A percentile compares a stretch with the other conserved stretches of the same genome.
Evolutionary conservation across 2,888 invertebrate species (phyloP).

Genomic region (Pyrgus malvae): DNA sequence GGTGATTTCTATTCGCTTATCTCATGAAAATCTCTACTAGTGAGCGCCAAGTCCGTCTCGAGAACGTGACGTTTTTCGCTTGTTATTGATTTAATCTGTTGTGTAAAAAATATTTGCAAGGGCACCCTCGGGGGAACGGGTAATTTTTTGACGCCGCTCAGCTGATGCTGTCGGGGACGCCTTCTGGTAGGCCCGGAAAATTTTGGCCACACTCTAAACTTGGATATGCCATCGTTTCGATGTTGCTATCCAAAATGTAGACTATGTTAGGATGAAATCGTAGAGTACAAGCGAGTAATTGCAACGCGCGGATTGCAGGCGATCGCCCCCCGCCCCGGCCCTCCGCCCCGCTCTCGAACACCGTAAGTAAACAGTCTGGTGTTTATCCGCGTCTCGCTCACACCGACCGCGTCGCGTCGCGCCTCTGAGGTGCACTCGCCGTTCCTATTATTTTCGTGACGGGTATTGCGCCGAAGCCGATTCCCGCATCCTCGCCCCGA

Average conservation of each 20-base stretch:
- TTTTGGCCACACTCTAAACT: background rate
- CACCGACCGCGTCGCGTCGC: conserved; percentile 79
- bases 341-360: conserved; percentile 72
- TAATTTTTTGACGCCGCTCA: background rate
- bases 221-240: conserved; percentile 2
- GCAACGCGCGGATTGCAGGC: conserved; percentile 80
- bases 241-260: conserved; percentile 19
- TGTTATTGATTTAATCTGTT: background rate
- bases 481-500: conserved; percentile 81
- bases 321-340: conserved; percentile 65
- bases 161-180: conserved; percentile 8
- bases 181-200: conserved; percentile 5
- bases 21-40: conserved; percentile 3
- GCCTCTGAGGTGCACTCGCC: conserved; percentile 81
- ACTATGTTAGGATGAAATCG: conserved; percentile 63
- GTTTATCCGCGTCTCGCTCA: conserved; percentile 82
- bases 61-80: background rate
- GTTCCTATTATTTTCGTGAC: conserved; percentile 83
- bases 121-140: background rate
- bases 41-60: background rate
- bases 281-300: conserved; percentile 73
- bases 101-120: background rate
- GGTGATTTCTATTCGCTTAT: conserved; percentile 4
- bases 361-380: conserved; percentile 82
- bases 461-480: conserved; percentile 82